A percentile compares a stretch with the other conserved stretches of the same genome.
These are phyloP conservation scores for Synergus itoensis DNA, from an alignment of 2,888 invertebrate species.

Conservation along the genomic window DNA sequence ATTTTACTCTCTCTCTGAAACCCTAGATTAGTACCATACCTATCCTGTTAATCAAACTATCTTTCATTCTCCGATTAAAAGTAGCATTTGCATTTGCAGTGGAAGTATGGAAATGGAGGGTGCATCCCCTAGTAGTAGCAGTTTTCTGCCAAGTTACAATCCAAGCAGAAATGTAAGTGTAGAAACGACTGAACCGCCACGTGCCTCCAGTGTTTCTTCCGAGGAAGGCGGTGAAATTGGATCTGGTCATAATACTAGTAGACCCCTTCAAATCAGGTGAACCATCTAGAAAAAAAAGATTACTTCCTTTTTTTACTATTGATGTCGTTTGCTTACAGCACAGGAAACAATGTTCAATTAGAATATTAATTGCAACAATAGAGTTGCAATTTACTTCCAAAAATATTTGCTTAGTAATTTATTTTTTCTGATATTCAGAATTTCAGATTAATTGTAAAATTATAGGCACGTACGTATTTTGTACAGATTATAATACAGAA, in stretches of 20 bases:
- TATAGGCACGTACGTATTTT: neutral
- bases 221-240: conserved; percentile 73
- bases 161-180: conserved; percentile 76
- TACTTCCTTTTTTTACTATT: neutral
- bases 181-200: conserved; percentile 77
- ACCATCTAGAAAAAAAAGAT: neutral
- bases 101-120: conserved; percentile 77
- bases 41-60: neutral
- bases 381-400: conserved; percentile 5
- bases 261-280: conserved; percentile 73
- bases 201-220: conserved; percentile 77
- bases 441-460: conserved; percentile 1
- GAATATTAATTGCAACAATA: neutral
- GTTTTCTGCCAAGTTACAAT: conserved; percentile 73
- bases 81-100: conserved; percentile 60
- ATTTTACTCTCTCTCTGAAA: neutral
- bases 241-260: conserved; percentile 71
- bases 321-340: neutral
- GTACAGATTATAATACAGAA: conserved; percentile 3
- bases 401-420: neutral
- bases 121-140: conserved; percentile 74
- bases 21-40: conserved; percentile 28
- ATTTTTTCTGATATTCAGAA: conserved; percentile 23
- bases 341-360: neutral
- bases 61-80: conserved; percentile 10